phyloP scores from a whole-genome alignment of 2,113 vertebrate genomes.

The Struthio camelus region DNA sequence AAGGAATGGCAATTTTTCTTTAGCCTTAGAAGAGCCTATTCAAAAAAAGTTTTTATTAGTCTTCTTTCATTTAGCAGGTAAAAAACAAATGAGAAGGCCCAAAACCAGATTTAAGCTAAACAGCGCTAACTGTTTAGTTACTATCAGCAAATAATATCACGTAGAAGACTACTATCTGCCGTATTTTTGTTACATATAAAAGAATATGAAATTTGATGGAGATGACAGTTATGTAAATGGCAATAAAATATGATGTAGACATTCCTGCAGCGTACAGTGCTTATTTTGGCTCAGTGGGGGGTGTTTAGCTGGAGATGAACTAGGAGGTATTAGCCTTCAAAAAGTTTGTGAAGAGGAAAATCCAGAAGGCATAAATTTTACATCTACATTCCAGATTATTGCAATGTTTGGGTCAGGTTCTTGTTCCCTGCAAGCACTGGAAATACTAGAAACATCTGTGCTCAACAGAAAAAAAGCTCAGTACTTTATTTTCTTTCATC shows the following conservation, averaged over 20 bases:
- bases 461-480: neutral
- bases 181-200: neutral
- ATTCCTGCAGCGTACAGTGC: neutral
- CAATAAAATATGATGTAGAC: neutral
- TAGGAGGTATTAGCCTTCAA: neutral
- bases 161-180: neutral
- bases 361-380: neutral
- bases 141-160: slow-evolving; percentile 15
- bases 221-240: neutral
- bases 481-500: slow-evolving; percentile 66
- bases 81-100: neutral
- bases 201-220: neutral
- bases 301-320: neutral
- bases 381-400: slow-evolving; percentile 13
- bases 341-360: slow-evolving; percentile 15
- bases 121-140: neutral
- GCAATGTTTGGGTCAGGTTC: neutral
- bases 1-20: neutral
- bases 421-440: neutral
- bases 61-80: slow-evolving; percentile 33
- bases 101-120: slow-evolving; percentile 3
- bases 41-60: slow-evolving; percentile 13
- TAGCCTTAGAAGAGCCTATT: neutral
- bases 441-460: slow-evolving; percentile 52
- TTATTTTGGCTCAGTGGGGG: neutral